Evolutionary conservation across 2,113 vertebrate species (phyloP), one percentile per base, ranked within the genome.

Genomic region (Menidia beryllina): DNA sequence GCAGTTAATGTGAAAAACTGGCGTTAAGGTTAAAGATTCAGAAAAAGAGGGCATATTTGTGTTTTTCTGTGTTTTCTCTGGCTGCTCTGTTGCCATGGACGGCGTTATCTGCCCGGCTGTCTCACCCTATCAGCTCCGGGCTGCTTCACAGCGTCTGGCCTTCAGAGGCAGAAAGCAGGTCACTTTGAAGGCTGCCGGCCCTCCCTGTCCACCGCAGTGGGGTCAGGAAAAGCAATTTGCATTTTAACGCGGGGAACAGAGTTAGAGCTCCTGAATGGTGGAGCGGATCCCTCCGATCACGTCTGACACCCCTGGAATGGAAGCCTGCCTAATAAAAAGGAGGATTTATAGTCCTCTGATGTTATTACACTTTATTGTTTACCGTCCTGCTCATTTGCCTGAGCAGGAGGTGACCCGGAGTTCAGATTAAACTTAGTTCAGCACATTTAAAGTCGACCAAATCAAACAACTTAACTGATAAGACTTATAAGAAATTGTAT

Each of bases 151-250:
- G 54, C 14, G 67, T 59, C 68, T 6, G 7, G 56, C 60, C 1
- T 1, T 63, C 19, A 0, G 17, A 70, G 68, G 73, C 50, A 69
- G 55, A 85, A 74, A 49, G 72, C 72, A 81, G 89, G 81, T 85
- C 77, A 73, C 81, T 65, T 67, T 88, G 70, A 80, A 74, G 79
- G 43, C 71, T 63, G 34, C 67, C 52, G 65, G 51, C 59, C 36
- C 63, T 36, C 49, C 64, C 38, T 38, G 61, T 69, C 80, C 51
- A 62, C 61, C 3, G 51, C 43, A 30, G 55, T 75, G 57, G 19
- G 34, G 77, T 68, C 85, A 83, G 79, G 60, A 79, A 84, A 90
- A 86, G 60, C 79, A 68, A 84, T 89, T 89, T 83, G 75, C 77
- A 84, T 82, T 45, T 49, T 7, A 78, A 86, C 50, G 34, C n/a